Conservation (phyloP, 30 jellyfish, hydroid and myxozoan species). For the Cassiopea andromeda region DNA sequence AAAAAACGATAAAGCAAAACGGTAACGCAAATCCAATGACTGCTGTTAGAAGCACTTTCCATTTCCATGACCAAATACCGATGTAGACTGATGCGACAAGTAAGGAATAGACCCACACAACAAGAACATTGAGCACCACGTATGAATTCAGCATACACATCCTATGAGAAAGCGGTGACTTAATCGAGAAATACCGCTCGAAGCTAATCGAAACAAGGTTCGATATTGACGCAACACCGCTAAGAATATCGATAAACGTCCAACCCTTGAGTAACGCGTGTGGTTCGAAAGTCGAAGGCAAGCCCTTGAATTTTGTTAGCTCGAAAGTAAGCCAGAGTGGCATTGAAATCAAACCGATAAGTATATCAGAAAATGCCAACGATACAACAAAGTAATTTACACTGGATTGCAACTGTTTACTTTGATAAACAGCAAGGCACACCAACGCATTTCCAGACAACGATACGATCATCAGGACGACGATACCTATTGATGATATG, state of each 20-base stretch:
- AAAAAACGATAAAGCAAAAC: slow-evolving; percentile 66
- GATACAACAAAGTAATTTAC: slow-evolving; percentile 86
- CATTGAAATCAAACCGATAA: slow-evolving; percentile 88
- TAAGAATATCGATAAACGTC: slow-evolving; percentile 84
- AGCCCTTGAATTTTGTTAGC: slow-evolving; percentile 73
- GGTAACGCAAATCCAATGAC: slow-evolving; percentile 86
- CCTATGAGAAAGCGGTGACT: slow-evolving; percentile 92
- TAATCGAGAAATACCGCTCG: slow-evolving; percentile 93
- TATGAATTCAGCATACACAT: slow-evolving; percentile 75
- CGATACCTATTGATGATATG: slow-evolving; percentile 78
- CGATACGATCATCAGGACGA: slow-evolving; percentile 73
- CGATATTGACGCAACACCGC: slow-evolving; percentile 92
- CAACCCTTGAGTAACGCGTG: slow-evolving; percentile 57
- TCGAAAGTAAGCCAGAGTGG: slow-evolving; percentile 87
- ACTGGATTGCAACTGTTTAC: slow-evolving; percentile 72
- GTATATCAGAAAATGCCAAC: slow-evolving; percentile 83
- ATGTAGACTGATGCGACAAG: slow-evolving; percentile 65
- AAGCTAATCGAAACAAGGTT: slow-evolving; percentile 89
- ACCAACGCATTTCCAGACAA: slow-evolving; percentile 90
- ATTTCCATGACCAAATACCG: slow-evolving; percentile 71
- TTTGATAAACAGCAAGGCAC: slow-evolving; percentile 89
- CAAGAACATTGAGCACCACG: slow-evolving; percentile 42
- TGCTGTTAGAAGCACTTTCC: slow-evolving; percentile 58
- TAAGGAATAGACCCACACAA: slow-evolving; percentile 83
- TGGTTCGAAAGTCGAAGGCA: slow-evolving; percentile 38